These are phyloP conservation scores for Tineola bisselliella DNA, from an alignment of 2,888 invertebrate genomes.

Conservation along the genomic window DNA sequence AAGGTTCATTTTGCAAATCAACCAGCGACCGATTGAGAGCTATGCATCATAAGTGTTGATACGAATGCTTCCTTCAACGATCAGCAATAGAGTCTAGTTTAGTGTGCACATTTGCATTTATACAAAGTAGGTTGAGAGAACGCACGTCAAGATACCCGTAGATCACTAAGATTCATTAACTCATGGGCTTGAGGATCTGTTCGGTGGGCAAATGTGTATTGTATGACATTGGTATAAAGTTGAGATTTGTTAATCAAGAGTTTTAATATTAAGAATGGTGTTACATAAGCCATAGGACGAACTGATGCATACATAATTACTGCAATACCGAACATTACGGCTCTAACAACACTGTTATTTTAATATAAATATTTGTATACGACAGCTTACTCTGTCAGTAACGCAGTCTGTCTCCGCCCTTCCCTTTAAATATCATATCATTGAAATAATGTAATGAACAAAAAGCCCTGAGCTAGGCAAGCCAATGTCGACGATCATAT, in stretches of 20 bases:
- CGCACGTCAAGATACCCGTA: slow-evolving; percentile 53
- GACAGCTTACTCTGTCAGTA: too few species aligned
- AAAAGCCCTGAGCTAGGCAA: not conserved
- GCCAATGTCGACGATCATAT: not conserved
- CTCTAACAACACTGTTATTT: not conserved
- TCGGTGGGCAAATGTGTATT: not conserved
- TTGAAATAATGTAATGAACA: not conserved
- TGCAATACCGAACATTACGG: not conserved
- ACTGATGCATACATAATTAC: slow-evolving; percentile 13
- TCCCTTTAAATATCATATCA: too few species aligned
- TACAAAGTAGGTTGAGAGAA: slow-evolving; percentile 62
- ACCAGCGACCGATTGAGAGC: not conserved
- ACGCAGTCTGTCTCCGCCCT: too few species aligned
- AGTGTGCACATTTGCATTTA: slow-evolving; percentile 38
- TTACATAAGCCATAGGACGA: slow-evolving; percentile 20
- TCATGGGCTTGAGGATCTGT: slow-evolving; percentile 24
- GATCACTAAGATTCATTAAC: slow-evolving; percentile 60
- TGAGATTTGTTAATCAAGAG: not conserved
- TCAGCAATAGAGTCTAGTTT: not conserved
- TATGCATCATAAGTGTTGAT: not conserved
- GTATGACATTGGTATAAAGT: not conserved
- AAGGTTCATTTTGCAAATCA: slow-evolving; percentile 4
- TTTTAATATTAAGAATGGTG: slow-evolving; percentile 1
- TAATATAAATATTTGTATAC: too few species aligned
- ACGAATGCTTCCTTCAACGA: not conserved